Base-by-base conservation (phyloP, 2,888 invertebrate genomes). In the Agrochola litura region DNA sequence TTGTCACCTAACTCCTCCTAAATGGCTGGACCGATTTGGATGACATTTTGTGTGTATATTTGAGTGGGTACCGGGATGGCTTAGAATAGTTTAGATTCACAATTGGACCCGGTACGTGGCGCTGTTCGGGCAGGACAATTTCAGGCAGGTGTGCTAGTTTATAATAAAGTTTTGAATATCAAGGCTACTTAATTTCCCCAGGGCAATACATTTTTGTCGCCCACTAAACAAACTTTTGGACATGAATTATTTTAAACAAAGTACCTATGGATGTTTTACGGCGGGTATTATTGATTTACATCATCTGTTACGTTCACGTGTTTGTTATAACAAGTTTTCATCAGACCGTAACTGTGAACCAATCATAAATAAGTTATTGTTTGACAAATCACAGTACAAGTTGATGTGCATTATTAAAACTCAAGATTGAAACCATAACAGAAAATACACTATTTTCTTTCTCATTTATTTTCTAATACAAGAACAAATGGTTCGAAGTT, bases 331-430 rank as follows among this genome's bases (percentile, higher is more conserved):
- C 22, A 73, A 64, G 19, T 54, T 43, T 49, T n/a, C 67, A 64
- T 41, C 19, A 60, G 67, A 82, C 78, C 52, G 22, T 71, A 49
- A 56, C 49, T 25, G 41, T 46, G 22, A 67, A 30, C 14, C 25
- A 72, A 77, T 67, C 73, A 71, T 37, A 61, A 41, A 67, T 9
- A 43, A 46, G 30, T 49, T 71, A 82, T 72, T 82, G 71, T 82
- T 81, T 64, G 66, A 66, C 65, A 69, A 77, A 56, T 70, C 52
- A 14, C 46, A 70, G 58, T 52, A 73, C 37, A 67, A 49, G 64
- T 46, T n/a, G 8, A 22, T 25, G 30, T 63, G 67, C 63, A 41
- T 70, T 67, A 81, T 70, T 78, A 78, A 78, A 73, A 43, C 8
- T 56, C 22, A 30, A 65, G 68, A 82, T 82, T 65, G 64, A 12